A percentile compares a stretch with the other conserved stretches of the same genome.
These are phyloP conservation scores for Heliocidaris erythrogramma DNA, from an alignment of 35 echinoderm and acorn worm species.

Conservation along the genomic window DNA sequence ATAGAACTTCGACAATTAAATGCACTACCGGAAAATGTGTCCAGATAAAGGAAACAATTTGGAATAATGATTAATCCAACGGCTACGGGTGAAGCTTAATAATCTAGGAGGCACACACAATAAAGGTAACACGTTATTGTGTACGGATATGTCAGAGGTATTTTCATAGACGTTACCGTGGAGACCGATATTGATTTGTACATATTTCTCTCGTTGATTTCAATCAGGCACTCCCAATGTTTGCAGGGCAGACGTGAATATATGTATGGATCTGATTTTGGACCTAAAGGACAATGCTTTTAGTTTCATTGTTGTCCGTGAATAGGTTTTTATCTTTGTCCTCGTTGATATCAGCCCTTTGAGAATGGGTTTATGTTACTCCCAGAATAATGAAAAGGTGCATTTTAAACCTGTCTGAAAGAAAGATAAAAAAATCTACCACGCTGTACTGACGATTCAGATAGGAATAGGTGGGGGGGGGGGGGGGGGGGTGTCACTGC, in stretches of 20 bases:
- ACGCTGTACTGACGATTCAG: too few relatives aligned
- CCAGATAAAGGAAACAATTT: background rate
- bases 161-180: background rate
- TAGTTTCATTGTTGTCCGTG: background rate
- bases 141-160: background rate
- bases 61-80: background rate
- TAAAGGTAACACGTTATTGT: background rate
- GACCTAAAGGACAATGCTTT: slow-evolving; percentile 16
- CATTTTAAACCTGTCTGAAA: too few relatives aligned
- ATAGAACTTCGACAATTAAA: background rate
- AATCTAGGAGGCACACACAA: background rate
- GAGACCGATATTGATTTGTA: background rate
- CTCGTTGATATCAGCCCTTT: background rate
- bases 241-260: background rate
- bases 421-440: too few relatives aligned
- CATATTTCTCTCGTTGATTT: background rate
- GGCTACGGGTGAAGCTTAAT: background rate
- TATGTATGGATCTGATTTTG: slow-evolving; percentile 7
- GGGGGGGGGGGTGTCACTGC: too few relatives aligned
- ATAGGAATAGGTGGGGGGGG: too few relatives aligned
- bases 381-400: too few relatives aligned
- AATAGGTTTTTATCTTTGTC: background rate
- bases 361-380: background rate
- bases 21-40: background rate
- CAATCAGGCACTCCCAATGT: background rate